These are phyloP conservation scores for Aplodontia rufa DNA, from an alignment of 2,113 vertebrate species.

Conservation along the genomic window DNA sequence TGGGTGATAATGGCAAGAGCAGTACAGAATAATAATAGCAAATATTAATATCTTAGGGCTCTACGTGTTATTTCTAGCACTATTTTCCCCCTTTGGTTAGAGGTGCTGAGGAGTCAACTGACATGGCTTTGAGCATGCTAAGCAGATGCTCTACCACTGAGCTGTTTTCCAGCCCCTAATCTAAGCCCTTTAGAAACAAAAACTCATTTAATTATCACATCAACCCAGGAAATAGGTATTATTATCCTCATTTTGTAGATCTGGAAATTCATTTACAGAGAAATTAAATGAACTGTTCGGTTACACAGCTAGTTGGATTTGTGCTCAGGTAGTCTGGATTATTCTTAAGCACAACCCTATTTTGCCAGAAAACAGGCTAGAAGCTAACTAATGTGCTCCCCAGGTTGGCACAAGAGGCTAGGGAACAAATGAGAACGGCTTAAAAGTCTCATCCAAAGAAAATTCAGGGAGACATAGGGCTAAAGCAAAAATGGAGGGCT, in stretches of 20 bases:
- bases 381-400: not conserved
- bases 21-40: not conserved
- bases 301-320: not conserved
- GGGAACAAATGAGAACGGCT: not conserved
- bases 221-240: not conserved
- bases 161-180: not conserved
- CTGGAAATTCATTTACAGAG: not conserved
- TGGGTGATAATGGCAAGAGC: not conserved
- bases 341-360: not conserved
- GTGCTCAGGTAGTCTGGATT: not conserved
- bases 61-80: not conserved
- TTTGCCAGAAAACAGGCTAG: slow-evolving; percentile 15
- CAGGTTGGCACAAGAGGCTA: not conserved
- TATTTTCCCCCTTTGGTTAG: not conserved
- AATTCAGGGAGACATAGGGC: not conserved
- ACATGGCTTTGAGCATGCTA: not conserved
- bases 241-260: not conserved
- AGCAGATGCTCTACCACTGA: not conserved
- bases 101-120: not conserved
- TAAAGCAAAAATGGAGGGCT: not conserved
- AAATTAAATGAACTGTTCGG: not conserved
- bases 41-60: not conserved
- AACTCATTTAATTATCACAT: slow-evolving; percentile 6
- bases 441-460: not conserved
- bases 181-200: not conserved